Percentiles rank a stretch among this genome's conserved stretches.
Evolutionary conservation across 2,888 invertebrate species (phyloP).

Genomic region (Litoditis marina): DNA sequence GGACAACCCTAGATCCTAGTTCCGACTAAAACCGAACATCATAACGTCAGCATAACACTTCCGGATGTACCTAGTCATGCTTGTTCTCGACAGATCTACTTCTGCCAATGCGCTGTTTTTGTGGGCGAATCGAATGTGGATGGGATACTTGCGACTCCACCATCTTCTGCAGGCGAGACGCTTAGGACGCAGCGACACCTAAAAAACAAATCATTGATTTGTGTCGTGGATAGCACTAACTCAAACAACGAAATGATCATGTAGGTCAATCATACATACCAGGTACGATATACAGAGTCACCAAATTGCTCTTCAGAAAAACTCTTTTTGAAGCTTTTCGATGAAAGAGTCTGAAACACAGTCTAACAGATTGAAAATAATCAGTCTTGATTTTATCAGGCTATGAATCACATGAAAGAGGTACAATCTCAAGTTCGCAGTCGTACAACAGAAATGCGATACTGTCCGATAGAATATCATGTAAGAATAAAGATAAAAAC

Average conservation of each 20-base stretch:
- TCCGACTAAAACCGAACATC: no score
- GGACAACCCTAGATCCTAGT: no score
- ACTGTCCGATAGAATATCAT: neutral
- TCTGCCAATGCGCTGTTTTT: constrained; percentile 42
- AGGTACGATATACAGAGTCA: no score
- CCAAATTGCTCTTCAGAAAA: no score
- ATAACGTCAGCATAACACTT: no score
- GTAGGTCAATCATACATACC: no score
- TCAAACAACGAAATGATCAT: neutral
- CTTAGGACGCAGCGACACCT: constrained; percentile 53
- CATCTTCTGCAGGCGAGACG: constrained; percentile 66
- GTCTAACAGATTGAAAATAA: no score
- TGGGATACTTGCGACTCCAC: constrained; percentile 93
- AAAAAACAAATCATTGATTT: constrained; percentile 3
- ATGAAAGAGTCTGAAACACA: no score
- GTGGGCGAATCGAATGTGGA: constrained; percentile 70
- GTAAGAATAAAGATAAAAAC: no score
- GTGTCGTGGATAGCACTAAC: neutral
- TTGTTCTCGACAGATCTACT: constrained; percentile 21
- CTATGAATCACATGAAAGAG: no score
- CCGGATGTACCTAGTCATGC: constrained; percentile 28
- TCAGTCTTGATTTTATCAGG: neutral
- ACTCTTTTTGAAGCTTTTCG: no score
- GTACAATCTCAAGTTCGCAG: neutral
- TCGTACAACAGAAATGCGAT: neutral